These are phyloP conservation scores for Acrocephalus scirpaceus DNA, from an alignment of 2,797 vertebrate species.

Conservation along the genomic window DNA sequence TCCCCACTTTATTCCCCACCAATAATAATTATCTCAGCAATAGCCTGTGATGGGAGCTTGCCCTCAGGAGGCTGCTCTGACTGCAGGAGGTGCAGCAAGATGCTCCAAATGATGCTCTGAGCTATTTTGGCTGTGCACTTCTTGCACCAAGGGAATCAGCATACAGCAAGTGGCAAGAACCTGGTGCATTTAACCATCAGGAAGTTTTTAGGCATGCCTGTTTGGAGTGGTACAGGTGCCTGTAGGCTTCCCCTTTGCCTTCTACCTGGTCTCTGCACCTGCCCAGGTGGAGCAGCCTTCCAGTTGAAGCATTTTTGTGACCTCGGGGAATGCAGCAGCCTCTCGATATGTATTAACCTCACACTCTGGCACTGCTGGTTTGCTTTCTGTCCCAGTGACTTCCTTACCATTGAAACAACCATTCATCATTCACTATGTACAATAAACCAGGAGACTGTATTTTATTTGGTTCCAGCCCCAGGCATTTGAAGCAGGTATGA, in stretches of 20 bases:
- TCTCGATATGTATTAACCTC: neutral
- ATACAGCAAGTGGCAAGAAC: neutral
- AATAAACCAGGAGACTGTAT: constrained; percentile 28
- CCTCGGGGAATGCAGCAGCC: neutral
- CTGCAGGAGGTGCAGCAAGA: neutral
- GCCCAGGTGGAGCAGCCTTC: neutral
- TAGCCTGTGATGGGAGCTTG: neutral
- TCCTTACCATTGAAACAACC: constrained; percentile 6
- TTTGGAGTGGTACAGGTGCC: neutral
- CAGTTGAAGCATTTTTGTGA: neutral
- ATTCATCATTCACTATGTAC: constrained; percentile 15
- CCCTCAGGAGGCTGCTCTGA: neutral
- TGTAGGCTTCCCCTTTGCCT: neutral
- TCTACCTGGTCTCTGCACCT: neutral
- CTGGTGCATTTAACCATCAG: neutral
- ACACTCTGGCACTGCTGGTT: neutral
- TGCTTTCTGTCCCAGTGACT: neutral
- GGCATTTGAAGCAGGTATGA: constrained; percentile 44
- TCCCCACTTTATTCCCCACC: constrained; percentile 42
- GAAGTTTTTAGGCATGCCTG: neutral
- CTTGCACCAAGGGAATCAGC: neutral
- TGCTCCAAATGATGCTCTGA: neutral
- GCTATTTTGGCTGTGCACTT: neutral
- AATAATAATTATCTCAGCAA: constrained; percentile 2
- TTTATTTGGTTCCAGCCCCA: constrained; percentile 16